phyloP scores from a whole-genome alignment of 1,140 invertebrate genomes.

The Contarinia nasturtii region DNA sequence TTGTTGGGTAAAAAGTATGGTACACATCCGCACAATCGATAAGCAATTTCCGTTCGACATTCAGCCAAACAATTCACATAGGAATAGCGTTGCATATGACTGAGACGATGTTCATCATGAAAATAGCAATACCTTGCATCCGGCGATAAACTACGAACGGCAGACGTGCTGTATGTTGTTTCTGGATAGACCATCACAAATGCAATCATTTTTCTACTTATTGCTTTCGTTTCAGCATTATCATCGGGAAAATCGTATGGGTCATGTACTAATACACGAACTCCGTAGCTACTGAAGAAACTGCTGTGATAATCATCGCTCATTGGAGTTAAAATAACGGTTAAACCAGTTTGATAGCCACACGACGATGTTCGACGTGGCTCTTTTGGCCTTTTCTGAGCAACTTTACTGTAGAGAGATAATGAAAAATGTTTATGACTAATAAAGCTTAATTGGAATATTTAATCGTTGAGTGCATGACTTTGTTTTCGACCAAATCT shows the following conservation, averaged over 20 bases:
- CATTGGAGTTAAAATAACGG: conserved; percentile 29
- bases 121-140: conserved; percentile 34
- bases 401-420: conserved; percentile 13
- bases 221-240: conserved; percentile 30
- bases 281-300: conserved; percentile 20
- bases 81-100: conserved; percentile 28
- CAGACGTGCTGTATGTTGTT: conserved; percentile 31
- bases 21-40: conserved; percentile 31
- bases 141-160: conserved; percentile 26
- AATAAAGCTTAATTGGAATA: no score
- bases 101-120: conserved; percentile 25
- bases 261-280: conserved; percentile 31
- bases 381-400: conserved; percentile 17
- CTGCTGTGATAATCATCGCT: conserved; percentile 27
- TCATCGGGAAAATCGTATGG: conserved; percentile 37
- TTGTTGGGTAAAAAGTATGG: conserved; percentile 33
- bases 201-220: conserved; percentile 29
- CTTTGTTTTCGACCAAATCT: no score
- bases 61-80: conserved; percentile 41
- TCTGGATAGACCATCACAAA: conserved; percentile 36
- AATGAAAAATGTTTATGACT: neutral
- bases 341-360: conserved; percentile 39
- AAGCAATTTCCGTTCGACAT: conserved; percentile 27
- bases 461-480: no score
- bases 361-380: conserved; percentile 35